Base-by-base conservation (phyloP, 2,888 invertebrate genomes). In the Cryptocheilus praepositus region DNA sequence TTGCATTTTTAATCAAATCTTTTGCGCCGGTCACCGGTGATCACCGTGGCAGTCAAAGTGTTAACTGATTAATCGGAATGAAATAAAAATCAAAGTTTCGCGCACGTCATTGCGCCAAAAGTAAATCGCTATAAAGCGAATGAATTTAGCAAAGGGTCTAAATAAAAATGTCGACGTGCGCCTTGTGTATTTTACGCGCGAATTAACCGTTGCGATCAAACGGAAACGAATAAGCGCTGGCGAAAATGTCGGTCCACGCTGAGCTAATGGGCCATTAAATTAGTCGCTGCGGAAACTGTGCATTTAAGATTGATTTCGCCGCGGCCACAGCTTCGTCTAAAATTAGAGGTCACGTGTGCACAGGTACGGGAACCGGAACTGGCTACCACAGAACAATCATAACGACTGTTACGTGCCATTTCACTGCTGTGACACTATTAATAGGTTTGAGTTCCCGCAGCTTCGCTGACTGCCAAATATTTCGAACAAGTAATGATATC, bases 321-420 rank as follows among this genome's bases (percentile, higher is more conserved):
- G 2, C 45, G 45, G 2, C 16, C 45, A 16, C 25, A 5, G 25
- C 25, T 25, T 21, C 52, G 62, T 15, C 63, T 67, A 67, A 64
- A 58, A 58, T 67, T 67, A 67, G 61, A 43, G 25, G 5, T 13
- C 64, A 67, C 64, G 52, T 67, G 64, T 58, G 57, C 64, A 54
- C 58, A 57, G 46, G 67, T 58, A 67, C 46, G 53, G 64, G 25
- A 56, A 63, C 63, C 43, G 61, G 63, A 67, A 75, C 56, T 43
- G 63, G 62, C 64, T 59, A 67, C 55, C 16, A 25, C 55, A 54
- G 55, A 59, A 67, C 67, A 75, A 75, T 72, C 77, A 77, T 67
- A 75, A 36, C 67, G 64, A 46, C 55, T 59, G 57, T 73, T 75
- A 54, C 74, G 51, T 63, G 51, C 62, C 59, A 59, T 77, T 77